Evolutionary conservation across 2,797 vertebrate species (phyloP).

Genomic region (Hoplostethus mediterraneus): DNA sequence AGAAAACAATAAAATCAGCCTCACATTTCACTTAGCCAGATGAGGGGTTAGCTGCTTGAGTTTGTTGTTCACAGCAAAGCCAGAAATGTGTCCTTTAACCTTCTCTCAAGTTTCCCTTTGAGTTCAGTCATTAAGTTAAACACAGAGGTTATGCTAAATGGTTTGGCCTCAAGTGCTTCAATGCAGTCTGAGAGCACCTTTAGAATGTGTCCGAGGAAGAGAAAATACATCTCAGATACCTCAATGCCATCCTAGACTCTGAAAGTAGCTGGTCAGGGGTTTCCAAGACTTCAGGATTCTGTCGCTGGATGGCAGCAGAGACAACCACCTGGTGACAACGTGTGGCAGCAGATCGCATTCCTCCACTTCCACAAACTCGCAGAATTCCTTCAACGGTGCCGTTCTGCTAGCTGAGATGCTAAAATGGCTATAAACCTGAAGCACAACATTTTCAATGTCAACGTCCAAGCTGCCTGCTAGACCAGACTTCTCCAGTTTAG

Average conservation of each 20-base stretch:
- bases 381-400: conserved; percentile 25
- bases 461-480: conserved; percentile 18
- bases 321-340: conserved; percentile 21
- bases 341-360: conserved; percentile 34
- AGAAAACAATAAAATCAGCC: conserved; percentile 1
- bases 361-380: conserved; percentile 28
- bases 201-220: conserved; percentile 23
- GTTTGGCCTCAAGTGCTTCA: conserved; percentile 46
- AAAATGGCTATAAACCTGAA: conserved; percentile 32
- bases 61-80: conserved; percentile 24
- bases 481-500: conserved; percentile 24
- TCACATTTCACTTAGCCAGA: conserved; percentile 15
- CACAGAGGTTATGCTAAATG: conserved; percentile 28
- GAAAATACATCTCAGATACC: conserved; percentile 28
- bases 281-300: conserved; percentile 23
- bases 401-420: conserved; percentile 28
- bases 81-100: neutral
- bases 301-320: conserved; percentile 33
- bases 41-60: conserved; percentile 12
- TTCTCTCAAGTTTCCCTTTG: conserved; percentile 31
- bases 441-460: conserved; percentile 30
- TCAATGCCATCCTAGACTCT: conserved; percentile 8
- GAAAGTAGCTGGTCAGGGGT: conserved; percentile 26
- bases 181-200: conserved; percentile 16
- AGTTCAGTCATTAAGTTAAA: conserved; percentile 36